Evolutionary conservation across 2,888 invertebrate species (phyloP).

Genomic region (Hololepta plana): DNA sequence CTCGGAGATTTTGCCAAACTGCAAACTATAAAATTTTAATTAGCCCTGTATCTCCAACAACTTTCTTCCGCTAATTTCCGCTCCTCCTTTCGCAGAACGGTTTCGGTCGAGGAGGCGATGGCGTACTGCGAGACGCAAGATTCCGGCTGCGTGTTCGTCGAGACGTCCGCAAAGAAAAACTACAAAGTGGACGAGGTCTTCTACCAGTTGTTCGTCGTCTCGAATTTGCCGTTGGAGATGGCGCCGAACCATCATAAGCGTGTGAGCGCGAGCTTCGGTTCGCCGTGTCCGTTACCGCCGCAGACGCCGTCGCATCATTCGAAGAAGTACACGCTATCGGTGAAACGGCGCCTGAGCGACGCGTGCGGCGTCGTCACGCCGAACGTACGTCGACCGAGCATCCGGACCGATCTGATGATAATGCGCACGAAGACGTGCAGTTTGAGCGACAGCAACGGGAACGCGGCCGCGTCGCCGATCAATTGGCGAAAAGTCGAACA

Average conservation of each 20-base stretch:
- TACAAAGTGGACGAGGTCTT: constrained; percentile 68
- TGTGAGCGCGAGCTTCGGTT: constrained; percentile 56
- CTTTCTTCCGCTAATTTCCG: too few relatives aligned
- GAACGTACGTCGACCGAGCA: constrained; percentile 70
- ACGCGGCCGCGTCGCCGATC: constrained; percentile 30
- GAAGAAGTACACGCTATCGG: constrained; percentile 61
- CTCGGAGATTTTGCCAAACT: too few relatives aligned
- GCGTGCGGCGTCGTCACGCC: constrained; percentile 82
- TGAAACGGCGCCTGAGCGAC: constrained; percentile 66
- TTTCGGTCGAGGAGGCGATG: constrained; percentile 57
- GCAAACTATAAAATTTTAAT: too few relatives aligned
- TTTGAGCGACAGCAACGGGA: constrained; percentile 44
- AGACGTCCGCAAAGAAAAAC: constrained; percentile 70
- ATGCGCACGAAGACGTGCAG: constrained; percentile 71
- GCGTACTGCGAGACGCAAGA: constrained; percentile 64
- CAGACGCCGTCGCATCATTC: constrained; percentile 41
- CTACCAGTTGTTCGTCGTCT: constrained; percentile 64
- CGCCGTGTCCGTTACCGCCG: constrained; percentile 56
- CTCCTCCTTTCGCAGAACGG: constrained; percentile 35
- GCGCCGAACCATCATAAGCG: constrained; percentile 73
- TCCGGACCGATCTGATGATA: constrained; percentile 74
- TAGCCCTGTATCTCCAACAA: too few relatives aligned
- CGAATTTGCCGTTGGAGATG: constrained; percentile 75
- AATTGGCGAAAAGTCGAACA: constrained; percentile 18
- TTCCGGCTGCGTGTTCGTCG: constrained; percentile 59